Percentiles rank a stretch among this genome's conserved stretches.
Conservation (phyloP, 2,888 invertebrate species). For the Drosophila nigricruria region DNA sequence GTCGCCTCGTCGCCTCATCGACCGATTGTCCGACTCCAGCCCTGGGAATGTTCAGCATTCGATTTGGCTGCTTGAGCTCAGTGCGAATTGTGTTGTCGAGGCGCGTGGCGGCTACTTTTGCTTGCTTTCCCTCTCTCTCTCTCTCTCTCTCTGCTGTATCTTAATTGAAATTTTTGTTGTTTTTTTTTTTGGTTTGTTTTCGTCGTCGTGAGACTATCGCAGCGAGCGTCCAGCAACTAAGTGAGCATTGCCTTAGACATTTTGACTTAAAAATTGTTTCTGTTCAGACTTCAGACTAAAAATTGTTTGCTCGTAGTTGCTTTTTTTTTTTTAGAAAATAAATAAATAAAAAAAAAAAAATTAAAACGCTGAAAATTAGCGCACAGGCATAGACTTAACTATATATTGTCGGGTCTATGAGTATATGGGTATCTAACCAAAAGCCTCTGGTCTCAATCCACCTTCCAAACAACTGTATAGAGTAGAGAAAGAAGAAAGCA, state of each 20-base stretch:
- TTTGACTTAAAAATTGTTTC: slow-evolving; percentile 4
- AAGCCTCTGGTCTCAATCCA: neutral
- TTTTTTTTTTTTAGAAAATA: neutral
- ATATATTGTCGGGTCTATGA: neutral
- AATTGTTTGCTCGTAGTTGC: neutral
- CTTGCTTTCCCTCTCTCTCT: slow-evolving; percentile 16
- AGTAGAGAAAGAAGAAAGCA: neutral
- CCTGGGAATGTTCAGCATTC: slow-evolving; percentile 18
- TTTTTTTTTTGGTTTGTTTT: slow-evolving; percentile 4
- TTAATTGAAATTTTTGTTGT: slow-evolving; percentile 5
- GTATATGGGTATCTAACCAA: neutral
- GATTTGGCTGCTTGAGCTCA: slow-evolving; percentile 46
- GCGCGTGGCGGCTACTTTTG: slow-evolving; percentile 43
- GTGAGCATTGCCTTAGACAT: slow-evolving; percentile 31
- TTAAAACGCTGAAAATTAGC: neutral
- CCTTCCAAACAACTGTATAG: neutral
- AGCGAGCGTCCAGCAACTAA: neutral
- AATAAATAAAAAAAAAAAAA: neutral
- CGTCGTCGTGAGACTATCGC: slow-evolving; percentile 2
- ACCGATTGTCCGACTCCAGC: slow-evolving; percentile 13
- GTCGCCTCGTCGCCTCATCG: neutral
- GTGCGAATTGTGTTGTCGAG: slow-evolving; percentile 64
- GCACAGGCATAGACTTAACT: neutral
- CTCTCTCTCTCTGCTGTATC: neutral
- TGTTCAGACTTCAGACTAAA: neutral